Evolutionary conservation across 1,140 invertebrate genomes (phyloP).

Genomic region (Trichomalopsis sarcophagae): DNA sequence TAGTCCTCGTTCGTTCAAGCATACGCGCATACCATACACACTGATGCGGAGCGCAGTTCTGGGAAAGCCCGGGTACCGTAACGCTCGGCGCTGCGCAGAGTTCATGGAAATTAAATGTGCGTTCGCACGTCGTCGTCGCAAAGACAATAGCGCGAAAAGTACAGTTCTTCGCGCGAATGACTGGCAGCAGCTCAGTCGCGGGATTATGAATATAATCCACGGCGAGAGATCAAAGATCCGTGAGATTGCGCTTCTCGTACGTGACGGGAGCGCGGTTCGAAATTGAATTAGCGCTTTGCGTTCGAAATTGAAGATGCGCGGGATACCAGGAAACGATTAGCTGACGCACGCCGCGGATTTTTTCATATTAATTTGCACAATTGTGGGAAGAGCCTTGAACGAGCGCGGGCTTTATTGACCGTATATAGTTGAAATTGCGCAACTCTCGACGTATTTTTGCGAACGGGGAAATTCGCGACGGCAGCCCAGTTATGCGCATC

Average conservation of each 20-base stretch:
- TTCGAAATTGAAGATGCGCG: too few species aligned
- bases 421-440: constrained; percentile 1
- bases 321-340: constrained; percentile 32
- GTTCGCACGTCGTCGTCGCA: constrained; percentile 29
- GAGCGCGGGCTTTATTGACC: constrained; percentile 24
- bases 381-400: constrained; percentile 46
- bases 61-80: constrained; percentile 31
- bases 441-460: background rate
- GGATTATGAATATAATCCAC: background rate
- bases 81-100: background rate
- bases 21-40: background rate
- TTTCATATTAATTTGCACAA: constrained; percentile 21
- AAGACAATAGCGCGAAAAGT: constrained; percentile 39
- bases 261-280: background rate
- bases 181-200: background rate
- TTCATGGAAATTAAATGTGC: constrained; percentile 39
- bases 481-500: too few species aligned
- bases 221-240: background rate
- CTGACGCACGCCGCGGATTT: background rate
- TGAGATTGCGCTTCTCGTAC: background rate
- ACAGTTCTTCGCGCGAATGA: constrained; percentile 1
- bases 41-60: background rate
- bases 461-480: too few species aligned
- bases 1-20: background rate
- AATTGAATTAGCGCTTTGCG: constrained; percentile 18